Evolutionary conservation across 1,140 invertebrate genomes (phyloP).

Genomic region (Microplitis mediator): DNA sequence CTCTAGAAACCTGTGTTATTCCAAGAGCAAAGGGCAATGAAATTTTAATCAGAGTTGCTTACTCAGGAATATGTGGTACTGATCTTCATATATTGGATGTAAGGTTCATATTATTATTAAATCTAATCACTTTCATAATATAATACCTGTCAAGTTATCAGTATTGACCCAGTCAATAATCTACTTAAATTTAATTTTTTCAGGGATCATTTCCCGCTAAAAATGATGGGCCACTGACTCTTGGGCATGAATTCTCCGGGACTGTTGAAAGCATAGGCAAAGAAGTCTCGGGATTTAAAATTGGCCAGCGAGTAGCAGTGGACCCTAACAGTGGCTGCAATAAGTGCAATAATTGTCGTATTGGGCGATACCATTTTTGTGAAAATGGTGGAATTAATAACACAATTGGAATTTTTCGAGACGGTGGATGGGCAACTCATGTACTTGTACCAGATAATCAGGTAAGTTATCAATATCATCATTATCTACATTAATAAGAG

Average conservation of each 20-base stretch:
- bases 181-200: slow-evolving; percentile 29
- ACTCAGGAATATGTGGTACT: slow-evolving; percentile 79
- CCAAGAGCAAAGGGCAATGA: slow-evolving; percentile 63
- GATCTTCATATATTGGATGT: slow-evolving; percentile 79
- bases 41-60: slow-evolving; percentile 69
- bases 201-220: slow-evolving; percentile 71
- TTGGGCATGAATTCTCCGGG: slow-evolving; percentile 77
- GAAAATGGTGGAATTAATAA: slow-evolving; percentile 65
- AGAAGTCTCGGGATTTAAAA: slow-evolving; percentile 65
- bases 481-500: neutral
- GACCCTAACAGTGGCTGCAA: slow-evolving; percentile 72
- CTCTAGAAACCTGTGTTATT: slow-evolving; percentile 59
- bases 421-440: slow-evolving; percentile 74
- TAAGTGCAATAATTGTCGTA: slow-evolving; percentile 67
- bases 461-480: slow-evolving; percentile 47
- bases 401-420: slow-evolving; percentile 69
- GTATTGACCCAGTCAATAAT: neutral
- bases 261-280: slow-evolving; percentile 66
- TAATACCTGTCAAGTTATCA: neutral
- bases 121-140: neutral
- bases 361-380: slow-evolving; percentile 69
- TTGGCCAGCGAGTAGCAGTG: slow-evolving; percentile 70
- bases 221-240: slow-evolving; percentile 60
- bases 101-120: slow-evolving; percentile 30
- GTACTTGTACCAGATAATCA: slow-evolving; percentile 66